Conservation (phyloP, 2,888 invertebrate genomes). For the Xestia rhomboidea region DNA sequence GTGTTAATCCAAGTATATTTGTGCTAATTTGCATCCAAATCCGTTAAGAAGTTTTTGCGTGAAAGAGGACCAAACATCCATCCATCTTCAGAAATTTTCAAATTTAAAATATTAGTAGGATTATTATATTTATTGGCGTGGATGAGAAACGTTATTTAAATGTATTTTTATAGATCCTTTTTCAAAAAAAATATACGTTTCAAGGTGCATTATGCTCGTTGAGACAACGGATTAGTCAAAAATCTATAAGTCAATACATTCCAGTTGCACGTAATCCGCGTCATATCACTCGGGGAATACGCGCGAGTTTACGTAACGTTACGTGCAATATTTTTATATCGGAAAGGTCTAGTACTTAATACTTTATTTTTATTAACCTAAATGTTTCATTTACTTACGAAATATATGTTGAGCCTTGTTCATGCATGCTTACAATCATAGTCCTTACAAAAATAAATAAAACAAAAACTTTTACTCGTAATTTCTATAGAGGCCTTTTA, state of each 20-base stretch:
- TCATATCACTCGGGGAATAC: background rate
- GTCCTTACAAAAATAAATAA: background rate
- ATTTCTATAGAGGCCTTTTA: slow-evolving; percentile 18
- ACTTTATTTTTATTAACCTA: no score
- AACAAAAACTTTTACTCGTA: background rate
- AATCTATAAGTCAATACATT: background rate
- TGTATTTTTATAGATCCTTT: background rate
- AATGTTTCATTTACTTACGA: no score
- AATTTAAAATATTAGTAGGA: no score
- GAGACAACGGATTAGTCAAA: background rate
- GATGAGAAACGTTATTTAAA: background rate
- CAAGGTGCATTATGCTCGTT: background rate
- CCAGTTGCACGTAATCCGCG: background rate
- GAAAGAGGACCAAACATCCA: no score
- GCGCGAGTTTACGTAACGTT: background rate
- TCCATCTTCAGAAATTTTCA: no score
- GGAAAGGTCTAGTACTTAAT: no score
- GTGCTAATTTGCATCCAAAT: no score
- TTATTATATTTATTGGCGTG: background rate
- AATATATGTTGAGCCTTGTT: no score
- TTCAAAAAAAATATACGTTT: background rate
- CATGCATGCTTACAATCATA: background rate
- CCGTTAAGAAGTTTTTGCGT: no score
- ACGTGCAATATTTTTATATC: background rate
- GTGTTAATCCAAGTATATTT: no score